Evolutionary conservation across 1,140 invertebrate genomes (phyloP), one percentile per base, ranked within the genome.

Genomic region (Drepana arcuata): DNA sequence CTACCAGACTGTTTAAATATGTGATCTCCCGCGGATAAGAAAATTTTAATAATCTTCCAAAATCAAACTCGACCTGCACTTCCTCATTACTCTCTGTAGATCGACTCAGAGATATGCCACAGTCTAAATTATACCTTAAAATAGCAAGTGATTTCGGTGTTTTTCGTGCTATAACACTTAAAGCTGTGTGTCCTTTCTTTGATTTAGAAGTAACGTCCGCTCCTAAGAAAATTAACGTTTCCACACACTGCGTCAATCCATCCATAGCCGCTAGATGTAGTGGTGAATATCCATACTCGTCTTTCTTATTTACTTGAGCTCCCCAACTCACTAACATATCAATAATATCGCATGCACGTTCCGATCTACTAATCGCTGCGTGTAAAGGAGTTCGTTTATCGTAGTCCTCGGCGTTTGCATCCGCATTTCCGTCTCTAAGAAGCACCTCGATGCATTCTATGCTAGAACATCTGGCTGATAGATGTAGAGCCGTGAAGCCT

Each of bases 231-330:
- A 91, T 84, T 2, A 92, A 67, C 0, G 86, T 79, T 46, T 89
- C 85, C 1, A 89, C 88, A 38, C 87, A 88, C 15, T 84, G 84
- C 0, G 87, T 87, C 14, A 87, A 71, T 35, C 88, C 86, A 48
- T 89, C 88, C 21, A 89, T 67, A 6, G 90, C 88, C 11, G 89
- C 89, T 9, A 91, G 79, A 62, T 92, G 90, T 9, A 92, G 64
- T 0, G 90, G 87, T 1, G 90, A 90, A 44, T 90, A 90, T 1
- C 89, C 90, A 23, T 88, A 87, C 34, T 87, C 84, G 49, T 92
- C 90, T 24, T 86, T 84, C 7, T 85, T 83, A 41, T 88, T 88
- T 2, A 85, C 77, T 28, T 77, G 48, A 0, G 84, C 85, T 12
- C 84, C 85, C 52, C 86, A 80, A 41, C 86, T 86, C 9, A 88